Evolutionary conservation across 2,797 vertebrate species (phyloP).

Genomic region (Aeoliscus strigatus): DNA sequence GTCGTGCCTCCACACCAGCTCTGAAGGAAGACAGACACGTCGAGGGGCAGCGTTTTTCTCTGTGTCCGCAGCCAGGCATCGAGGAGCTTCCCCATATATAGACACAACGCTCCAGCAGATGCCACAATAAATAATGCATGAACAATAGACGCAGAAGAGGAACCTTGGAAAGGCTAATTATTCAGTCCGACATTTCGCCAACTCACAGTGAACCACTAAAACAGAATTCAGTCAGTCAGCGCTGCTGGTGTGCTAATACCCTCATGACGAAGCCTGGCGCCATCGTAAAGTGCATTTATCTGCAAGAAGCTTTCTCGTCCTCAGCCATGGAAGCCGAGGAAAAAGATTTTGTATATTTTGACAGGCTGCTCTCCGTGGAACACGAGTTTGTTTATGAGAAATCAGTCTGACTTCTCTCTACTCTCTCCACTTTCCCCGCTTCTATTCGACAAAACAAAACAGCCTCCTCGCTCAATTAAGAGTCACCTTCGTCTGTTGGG

Average conservation of each 20-base stretch:
- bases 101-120: conserved; percentile 67
- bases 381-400: conserved; percentile 16
- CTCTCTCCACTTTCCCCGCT: conserved; percentile 8
- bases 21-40: conserved; percentile 34
- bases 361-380: conserved; percentile 15
- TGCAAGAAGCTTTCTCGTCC: conserved; percentile 11
- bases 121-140: conserved; percentile 74
- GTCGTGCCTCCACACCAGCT: conserved; percentile 20
- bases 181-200: conserved; percentile 68
- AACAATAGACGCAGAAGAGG: conserved; percentile 65
- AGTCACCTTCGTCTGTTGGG: conserved; percentile 40
- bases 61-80: conserved; percentile 38
- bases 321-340: neutral
- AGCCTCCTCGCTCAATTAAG: conserved; percentile 56
- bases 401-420: conserved; percentile 17
- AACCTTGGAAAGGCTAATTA: conserved; percentile 70
- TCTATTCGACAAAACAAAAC: conserved; percentile 24
- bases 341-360: conserved; percentile 17
- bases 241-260: conserved; percentile 10
- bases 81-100: conserved; percentile 47
- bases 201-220: conserved; percentile 43
- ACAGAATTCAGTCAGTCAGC: conserved; percentile 34
- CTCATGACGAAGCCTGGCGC: conserved; percentile 18
- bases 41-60: conserved; percentile 40
- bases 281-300: conserved; percentile 35